These are phyloP conservation scores for Biston betularia DNA, from an alignment of 2,888 invertebrate genomes.

Conservation along the genomic window DNA sequence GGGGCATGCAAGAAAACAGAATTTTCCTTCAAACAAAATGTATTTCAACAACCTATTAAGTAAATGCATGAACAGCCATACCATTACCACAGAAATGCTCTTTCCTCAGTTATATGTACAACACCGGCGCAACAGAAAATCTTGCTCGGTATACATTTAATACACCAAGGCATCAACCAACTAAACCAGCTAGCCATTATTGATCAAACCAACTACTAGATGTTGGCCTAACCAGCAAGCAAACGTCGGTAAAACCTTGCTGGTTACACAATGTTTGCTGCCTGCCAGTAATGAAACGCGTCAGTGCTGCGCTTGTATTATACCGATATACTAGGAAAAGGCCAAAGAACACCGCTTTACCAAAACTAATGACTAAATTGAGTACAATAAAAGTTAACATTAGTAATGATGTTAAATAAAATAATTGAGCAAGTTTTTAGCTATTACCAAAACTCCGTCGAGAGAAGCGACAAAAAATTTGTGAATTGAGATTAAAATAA, in stretches of 20 bases:
- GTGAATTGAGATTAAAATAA: background rate
- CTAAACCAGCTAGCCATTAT: background rate
- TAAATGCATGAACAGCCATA: slow-evolving; percentile 75
- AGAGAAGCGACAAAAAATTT: slow-evolving; percentile 1
- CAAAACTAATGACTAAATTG: slow-evolving; percentile 29
- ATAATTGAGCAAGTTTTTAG: slow-evolving; percentile 14
- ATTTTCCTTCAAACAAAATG: slow-evolving; percentile 74
- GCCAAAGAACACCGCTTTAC: slow-evolving; percentile 55
- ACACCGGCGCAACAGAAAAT: background rate
- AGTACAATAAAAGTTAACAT: slow-evolving; percentile 3
- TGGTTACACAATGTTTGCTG: background rate
- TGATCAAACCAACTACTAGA: too few species aligned
- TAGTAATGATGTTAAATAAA: slow-evolving; percentile 10
- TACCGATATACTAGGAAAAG: slow-evolving; percentile 1
- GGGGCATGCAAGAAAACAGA: slow-evolving; percentile 84
- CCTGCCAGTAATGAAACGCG: background rate
- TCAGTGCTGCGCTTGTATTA: background rate
- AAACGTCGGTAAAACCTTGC: background rate
- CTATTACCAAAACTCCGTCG: background rate
- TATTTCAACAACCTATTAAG: slow-evolving; percentile 81
- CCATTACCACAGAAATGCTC: slow-evolving; percentile 57
- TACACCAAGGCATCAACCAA: too few species aligned
- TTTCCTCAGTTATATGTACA: background rate
- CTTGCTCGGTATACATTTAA: background rate
- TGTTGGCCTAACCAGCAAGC: too few species aligned